Conservation (phyloP, 2,113 vertebrate species). For the Felis chaus region DNA sequence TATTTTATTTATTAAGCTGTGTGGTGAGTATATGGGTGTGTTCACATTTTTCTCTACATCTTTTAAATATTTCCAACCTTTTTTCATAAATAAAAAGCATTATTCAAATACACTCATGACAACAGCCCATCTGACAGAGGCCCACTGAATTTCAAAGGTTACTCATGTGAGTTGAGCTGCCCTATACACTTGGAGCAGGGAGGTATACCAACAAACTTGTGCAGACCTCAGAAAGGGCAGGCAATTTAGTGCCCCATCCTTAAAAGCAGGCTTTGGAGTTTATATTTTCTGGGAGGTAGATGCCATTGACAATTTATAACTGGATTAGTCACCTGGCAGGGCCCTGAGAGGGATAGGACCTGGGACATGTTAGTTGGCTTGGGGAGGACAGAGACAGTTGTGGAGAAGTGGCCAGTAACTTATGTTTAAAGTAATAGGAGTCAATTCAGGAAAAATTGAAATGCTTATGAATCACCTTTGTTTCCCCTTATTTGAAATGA, state of each 20-base stretch:
- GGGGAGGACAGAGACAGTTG: neutral
- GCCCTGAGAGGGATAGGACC: neutral
- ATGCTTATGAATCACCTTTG: neutral
- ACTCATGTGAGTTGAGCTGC: neutral
- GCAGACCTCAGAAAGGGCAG: neutral
- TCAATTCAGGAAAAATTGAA: conserved; percentile 6
- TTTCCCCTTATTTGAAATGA: neutral
- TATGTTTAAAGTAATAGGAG: neutral
- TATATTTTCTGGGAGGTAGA: neutral
- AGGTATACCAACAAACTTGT: neutral
- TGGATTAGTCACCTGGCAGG: neutral
- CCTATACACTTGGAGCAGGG: neutral
- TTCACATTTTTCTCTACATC: neutral
- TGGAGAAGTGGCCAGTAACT: neutral
- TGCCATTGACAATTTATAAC: neutral
- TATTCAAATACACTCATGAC: neutral
- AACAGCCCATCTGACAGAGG: neutral
- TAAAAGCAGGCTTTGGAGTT: conserved; percentile 11
- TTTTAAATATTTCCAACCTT: neutral
- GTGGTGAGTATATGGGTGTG: neutral
- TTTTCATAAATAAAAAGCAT: neutral
- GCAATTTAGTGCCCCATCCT: neutral
- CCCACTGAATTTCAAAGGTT: neutral
- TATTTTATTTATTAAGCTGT: conserved; percentile 1
- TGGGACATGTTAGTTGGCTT: neutral